These are phyloP conservation scores for Brachionus asplanchnoidis DNA, from an alignment of 1,140 invertebrate genomes.

Conservation along the genomic window DNA sequence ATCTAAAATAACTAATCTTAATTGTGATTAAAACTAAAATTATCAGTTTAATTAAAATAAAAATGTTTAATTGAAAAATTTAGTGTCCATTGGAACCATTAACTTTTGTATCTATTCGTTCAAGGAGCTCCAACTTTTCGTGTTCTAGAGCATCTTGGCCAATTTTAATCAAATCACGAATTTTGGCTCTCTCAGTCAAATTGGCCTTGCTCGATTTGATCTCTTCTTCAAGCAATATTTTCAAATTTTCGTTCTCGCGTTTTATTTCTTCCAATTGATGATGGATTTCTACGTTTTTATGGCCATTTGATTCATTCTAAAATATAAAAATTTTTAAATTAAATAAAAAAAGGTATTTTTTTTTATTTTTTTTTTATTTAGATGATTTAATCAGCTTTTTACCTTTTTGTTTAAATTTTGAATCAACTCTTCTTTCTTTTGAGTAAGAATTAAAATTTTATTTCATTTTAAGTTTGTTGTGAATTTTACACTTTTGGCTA, in stretches of 20 bases:
- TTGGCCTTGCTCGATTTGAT: not conserved
- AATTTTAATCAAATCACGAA: slow-evolving; percentile 30
- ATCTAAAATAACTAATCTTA: not conserved
- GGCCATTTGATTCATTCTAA: not conserved
- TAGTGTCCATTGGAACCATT: slow-evolving; percentile 7
- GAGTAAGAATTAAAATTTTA: not conserved
- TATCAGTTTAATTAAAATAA: not conserved
- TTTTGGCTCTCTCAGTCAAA: slow-evolving; percentile 8
- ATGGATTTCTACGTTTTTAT: not conserved
- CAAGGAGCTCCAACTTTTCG: slow-evolving; percentile 11
- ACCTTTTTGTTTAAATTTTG: not conserved
- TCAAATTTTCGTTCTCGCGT: slow-evolving; percentile 14
- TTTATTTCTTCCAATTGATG: not conserved
- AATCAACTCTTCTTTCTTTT: not conserved
- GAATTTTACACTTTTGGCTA: not conserved
- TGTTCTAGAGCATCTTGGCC: slow-evolving; percentile 28
- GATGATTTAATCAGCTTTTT: not conserved
- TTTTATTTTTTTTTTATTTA: not conserved
- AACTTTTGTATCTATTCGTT: slow-evolving; percentile 2
- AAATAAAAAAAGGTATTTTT: not conserved
- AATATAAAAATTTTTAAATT: not conserved
- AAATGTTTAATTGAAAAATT: not conserved
- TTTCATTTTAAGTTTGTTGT: not conserved
- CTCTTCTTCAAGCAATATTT: slow-evolving; percentile 28
- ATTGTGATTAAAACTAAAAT: slow-evolving; percentile 24